A percentile compares a stretch with the other conserved stretches of the same genome.
phyloP scores from a whole-genome alignment of 2,888 invertebrate genomes.

The Cryptus armator region DNA sequence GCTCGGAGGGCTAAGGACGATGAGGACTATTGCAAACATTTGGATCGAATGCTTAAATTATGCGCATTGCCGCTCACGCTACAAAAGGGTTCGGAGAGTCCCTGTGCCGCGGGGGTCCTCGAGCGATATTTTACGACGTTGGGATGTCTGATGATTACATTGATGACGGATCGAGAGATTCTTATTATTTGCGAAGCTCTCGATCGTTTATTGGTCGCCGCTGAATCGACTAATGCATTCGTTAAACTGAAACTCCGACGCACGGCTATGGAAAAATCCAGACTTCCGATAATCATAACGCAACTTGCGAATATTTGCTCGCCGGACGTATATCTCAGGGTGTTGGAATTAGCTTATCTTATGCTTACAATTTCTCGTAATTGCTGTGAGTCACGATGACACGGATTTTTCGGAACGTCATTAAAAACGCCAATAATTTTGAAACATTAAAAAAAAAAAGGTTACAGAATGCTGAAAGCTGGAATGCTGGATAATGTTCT shows the following conservation, averaged over 20 bases:
- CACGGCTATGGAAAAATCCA: conserved; percentile 80
- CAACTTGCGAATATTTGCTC: conserved; percentile 79
- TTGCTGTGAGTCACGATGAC: conserved; percentile 78
- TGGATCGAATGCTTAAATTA: conserved; percentile 79
- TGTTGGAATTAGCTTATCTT: conserved; percentile 78
- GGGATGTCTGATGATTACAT: conserved; percentile 79
- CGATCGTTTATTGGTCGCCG: conserved; percentile 66
- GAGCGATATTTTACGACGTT: conserved; percentile 82
- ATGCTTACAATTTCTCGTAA: conserved; percentile 76
- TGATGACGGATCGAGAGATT: conserved; percentile 71
- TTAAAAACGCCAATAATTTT: no score
- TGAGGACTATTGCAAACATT: conserved; percentile 74
- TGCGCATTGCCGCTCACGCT: conserved; percentile 80
- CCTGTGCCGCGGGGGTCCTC: conserved; percentile 73
- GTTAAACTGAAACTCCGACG: conserved; percentile 71
- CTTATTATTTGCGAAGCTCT: conserved; percentile 72
- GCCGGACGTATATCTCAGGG: conserved; percentile 76
- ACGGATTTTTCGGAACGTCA: no score
- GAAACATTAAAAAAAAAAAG: conserved; percentile 72
- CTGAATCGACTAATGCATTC: conserved; percentile 30
- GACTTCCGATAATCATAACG: conserved; percentile 79
- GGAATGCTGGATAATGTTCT: conserved; percentile 81
- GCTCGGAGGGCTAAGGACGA: conserved; percentile 69
- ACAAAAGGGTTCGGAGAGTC: conserved; percentile 78
- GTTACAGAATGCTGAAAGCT: conserved; percentile 80